Percentiles rank a stretch among this genome's conserved stretches.
Evolutionary conservation across 2,797 vertebrate genomes (phyloP).

Genomic region (Craterocephalus amniculus): DNA sequence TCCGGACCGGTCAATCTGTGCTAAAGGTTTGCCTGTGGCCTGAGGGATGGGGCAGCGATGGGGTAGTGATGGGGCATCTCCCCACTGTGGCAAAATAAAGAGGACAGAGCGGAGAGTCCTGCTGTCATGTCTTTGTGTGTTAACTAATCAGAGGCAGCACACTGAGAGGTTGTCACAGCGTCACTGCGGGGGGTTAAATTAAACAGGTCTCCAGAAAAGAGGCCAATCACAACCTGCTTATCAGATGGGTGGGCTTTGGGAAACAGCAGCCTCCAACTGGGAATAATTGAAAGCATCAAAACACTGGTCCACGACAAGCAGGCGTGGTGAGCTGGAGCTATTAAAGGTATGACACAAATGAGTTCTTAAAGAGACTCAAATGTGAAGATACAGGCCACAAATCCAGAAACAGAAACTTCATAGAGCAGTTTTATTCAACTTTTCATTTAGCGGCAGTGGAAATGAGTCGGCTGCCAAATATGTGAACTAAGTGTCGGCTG

Average conservation of each 20-base stretch:
- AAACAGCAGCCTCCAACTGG: constrained; percentile 33
- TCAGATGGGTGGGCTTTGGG: constrained; percentile 58
- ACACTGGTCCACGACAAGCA: constrained; percentile 27
- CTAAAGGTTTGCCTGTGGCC: constrained; percentile 30
- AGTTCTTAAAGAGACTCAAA: background rate
- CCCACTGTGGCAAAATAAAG: constrained; percentile 47
- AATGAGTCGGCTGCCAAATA: constrained; percentile 45
- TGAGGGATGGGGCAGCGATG: constrained; percentile 43
- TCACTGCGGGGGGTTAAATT: constrained; percentile 55
- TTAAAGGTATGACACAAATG: background rate
- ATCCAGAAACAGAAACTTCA: background rate
- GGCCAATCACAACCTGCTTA: constrained; percentile 21
- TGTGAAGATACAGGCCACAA: background rate
- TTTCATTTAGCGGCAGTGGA: constrained; percentile 19
- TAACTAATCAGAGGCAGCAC: constrained; percentile 71
- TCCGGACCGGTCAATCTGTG: constrained; percentile 28
- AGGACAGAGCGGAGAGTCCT: constrained; percentile 49
- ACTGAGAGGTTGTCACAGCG: constrained; percentile 59
- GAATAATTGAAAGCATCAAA: constrained; percentile 38
- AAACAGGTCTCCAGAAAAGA: constrained; percentile 16
- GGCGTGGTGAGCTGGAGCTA: constrained; percentile 37
- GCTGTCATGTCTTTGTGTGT: constrained; percentile 69
- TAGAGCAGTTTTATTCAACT: background rate
- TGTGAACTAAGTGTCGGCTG: constrained; percentile 4
- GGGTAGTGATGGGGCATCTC: constrained; percentile 46